These are phyloP conservation scores for Calosoma granatense DNA, from an alignment of 1,140 invertebrate genomes.

Conservation along the genomic window DNA sequence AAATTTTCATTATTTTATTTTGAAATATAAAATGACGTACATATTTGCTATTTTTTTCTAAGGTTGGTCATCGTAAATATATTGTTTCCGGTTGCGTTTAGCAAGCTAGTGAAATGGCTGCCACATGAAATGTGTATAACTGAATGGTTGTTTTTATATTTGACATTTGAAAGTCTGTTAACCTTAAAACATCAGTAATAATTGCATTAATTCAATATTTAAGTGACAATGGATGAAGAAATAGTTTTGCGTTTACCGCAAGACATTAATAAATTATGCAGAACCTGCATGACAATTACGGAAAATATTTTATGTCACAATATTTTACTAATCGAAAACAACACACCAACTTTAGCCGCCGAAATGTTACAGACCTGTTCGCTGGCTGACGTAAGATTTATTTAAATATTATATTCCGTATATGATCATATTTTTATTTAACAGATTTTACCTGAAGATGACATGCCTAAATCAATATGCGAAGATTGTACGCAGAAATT, in stretches of 20 bases:
- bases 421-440: neutral
- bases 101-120: neutral
- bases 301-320: neutral
- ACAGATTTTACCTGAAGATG: neutral
- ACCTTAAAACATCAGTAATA: too few relatives aligned
- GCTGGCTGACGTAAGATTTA: neutral
- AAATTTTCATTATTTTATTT: too few relatives aligned
- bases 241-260: neutral
- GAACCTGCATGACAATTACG: neutral
- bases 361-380: neutral
- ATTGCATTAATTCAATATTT: neutral
- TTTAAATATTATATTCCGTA: neutral
- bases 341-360: neutral
- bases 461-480: constrained; percentile 1
- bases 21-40: too few relatives aligned
- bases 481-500: neutral
- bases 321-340: neutral
- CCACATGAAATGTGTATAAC: neutral
- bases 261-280: constrained; percentile 1
- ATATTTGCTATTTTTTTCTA: too few relatives aligned
- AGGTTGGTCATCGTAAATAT: too few relatives aligned
- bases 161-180: neutral
- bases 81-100: neutral
- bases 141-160: neutral
- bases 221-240: neutral